Base-by-base conservation (phyloP, 2,888 invertebrate genomes). In the Heliconius cydno region DNA sequence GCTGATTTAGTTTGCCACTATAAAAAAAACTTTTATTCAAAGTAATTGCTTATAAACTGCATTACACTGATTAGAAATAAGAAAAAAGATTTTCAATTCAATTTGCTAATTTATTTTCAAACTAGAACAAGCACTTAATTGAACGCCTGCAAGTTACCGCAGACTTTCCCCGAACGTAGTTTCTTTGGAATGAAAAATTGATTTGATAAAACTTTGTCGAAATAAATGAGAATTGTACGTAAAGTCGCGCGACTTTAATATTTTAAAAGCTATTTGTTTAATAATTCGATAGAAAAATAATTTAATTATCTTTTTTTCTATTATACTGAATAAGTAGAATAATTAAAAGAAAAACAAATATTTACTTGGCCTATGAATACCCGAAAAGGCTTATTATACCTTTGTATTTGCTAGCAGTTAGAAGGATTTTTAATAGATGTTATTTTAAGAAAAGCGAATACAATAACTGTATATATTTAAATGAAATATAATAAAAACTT, bases 21-120 rank as follows among this genome's bases (percentile, higher is more conserved):
- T 15, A 41, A 70, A 70, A 41, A 70, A 41, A 15, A 41, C 70
- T 70, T 70, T 60, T n/a, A 41, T 9, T n/a, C 25, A 15, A 46
- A 70, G 13, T 38, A 41, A 25, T 70, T 46, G 41, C 41, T 68
- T 41, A 3, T 70, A 70, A 70, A 70, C 41, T 70, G 41, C 41
- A 41, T 70, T 46, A 70, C 34, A 60, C 34, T 34, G 34, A 52
- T 30, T n/a, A 57, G n/a, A 34, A 60, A 73, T 60, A 34, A 60
- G n/a, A 52, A 72, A 72, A 63, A 75, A 66, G 28, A 41, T 75
- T 75, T 63, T 65, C 74, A 63, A 19, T 75, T 65, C 65, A 65
- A 66, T 65, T 75, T 28, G 75, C 65, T 75, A 75, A 75, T 75
- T 66, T 66, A 75, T 75, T 75, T 75, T 46, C 46, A 63, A 66